Conservation (phyloP, 2,888 invertebrate genomes). For the Papilio demoleus region DNA sequence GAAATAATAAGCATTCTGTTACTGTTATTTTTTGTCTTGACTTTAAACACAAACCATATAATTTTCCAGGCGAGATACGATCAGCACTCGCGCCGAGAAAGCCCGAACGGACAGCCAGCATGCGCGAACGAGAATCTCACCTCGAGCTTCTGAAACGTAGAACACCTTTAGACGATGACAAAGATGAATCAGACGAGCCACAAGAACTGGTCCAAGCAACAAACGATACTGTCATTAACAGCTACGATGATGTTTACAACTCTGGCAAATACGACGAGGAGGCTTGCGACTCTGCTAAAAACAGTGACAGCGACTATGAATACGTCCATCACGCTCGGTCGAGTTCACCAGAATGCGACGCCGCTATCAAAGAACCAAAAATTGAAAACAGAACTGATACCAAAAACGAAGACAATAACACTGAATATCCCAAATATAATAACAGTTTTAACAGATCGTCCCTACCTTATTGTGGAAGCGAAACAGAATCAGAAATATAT, state of each 20-base stretch:
- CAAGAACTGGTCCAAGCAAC: conserved; percentile 77
- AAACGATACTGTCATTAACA: conserved; percentile 76
- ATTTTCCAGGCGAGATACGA: conserved; percentile 89
- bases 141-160: conserved; percentile 83
- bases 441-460: conserved; percentile 85
- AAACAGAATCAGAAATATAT: conserved; percentile 92
- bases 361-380: conserved; percentile 69
- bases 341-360: conserved; percentile 87
- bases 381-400: conserved; percentile 60
- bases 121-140: conserved; percentile 90
- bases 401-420: conserved; percentile 64
- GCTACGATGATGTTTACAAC: conserved; percentile 79
- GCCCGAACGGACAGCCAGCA: conserved; percentile 93
- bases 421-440: conserved; percentile 84
- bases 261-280: conserved; percentile 77
- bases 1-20: background rate
- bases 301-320: conserved; percentile 85
- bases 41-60: background rate
- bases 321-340: conserved; percentile 86
- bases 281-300: conserved; percentile 75
- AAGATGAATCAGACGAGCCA: conserved; percentile 78
- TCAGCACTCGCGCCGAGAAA: conserved; percentile 92
- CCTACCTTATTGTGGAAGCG: conserved; percentile 92
- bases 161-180: conserved; percentile 80
- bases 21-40: background rate